Base-by-base conservation (phyloP, 2,113 vertebrate species). In the Propithecus coquereli region DNA sequence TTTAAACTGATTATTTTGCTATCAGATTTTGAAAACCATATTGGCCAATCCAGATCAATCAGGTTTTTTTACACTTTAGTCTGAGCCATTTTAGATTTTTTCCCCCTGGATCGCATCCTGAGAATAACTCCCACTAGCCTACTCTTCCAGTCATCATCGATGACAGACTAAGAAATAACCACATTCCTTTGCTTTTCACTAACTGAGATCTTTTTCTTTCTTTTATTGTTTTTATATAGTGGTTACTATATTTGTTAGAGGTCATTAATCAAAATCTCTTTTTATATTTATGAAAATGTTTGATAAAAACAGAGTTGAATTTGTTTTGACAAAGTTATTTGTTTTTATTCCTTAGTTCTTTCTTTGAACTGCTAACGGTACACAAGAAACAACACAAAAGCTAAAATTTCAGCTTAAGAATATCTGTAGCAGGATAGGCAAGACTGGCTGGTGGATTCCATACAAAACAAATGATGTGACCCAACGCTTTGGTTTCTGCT, bases 11-110 rank as follows among this genome's bases (percentile, higher is more conserved):
- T 47, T 3, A 37, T 37, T 83, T 91, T 89, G 7, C n/a, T 85
- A 59, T 77, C 73, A 82, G 96, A 81, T 95, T 37, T 91, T 90
- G 5, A 43, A 94, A 89, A 94, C 30, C 30, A 32, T 87, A 86
- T 71, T 23, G 91, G 59, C 74, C 23, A 65, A 74, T 82, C 10
- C 79, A 71, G 30, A 87, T 86, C 20, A 73, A 32, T 79, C 54
- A 87, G 45, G 82, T 84, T 94, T 87, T 79, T 94, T 87, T 95
- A 87, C 85, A n/a, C 37, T 94, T 90, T 87, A 20, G 27, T 54
- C 61, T 83, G 79, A 92, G 32, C 12, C 47, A 90, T 27, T 84
- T 86, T 59, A 66, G 45, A 54, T 52, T 63, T 76, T 45, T 52
- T 63, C 54, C 45, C 43, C 45, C 27, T 6, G 12, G 9, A 59